Evolutionary conservation across 2,113 vertebrate species (phyloP), one percentile per base, ranked within the genome.

Genomic region (Microtus ochrogaster): DNA sequence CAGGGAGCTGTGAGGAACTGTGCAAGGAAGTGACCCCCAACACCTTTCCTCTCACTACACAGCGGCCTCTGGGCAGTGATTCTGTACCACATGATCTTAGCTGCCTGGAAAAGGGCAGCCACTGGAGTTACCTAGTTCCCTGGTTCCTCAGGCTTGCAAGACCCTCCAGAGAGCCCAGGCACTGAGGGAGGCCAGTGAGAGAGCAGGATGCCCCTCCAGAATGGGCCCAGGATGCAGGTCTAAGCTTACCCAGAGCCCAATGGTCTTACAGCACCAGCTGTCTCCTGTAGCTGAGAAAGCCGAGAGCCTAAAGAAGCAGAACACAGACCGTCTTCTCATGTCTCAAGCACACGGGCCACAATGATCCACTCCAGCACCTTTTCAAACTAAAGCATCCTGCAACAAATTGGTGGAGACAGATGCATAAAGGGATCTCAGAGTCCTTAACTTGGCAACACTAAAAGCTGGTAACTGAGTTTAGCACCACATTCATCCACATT

Each of bases 311-410:
- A 66, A 77, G 36, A 17, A 41, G 21, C 90, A 74, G 83, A 47
- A 44, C 68, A 49, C 7, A 19, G 33, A 36, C 66, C 21, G 65
- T 30, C 72, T 77, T 70, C 63, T 58, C 39, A 92, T 76, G 33
- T 17, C 44, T 82, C 55, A 90, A 44, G 41, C 52, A 13, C 13
- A 2, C 24, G 5, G 65, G 36, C 0, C 68, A 49, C 47, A 47
- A 13, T 17, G 24, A 39, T 41, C 47, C 26, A 61, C 70, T 79
- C 65, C 65, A 52, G 74, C 33, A 74, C 24, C 52, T 39, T 92
- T 94, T 92, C 85, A 72, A 90, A 83, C 74, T 86, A 76, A 92
- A 92, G 79, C 14, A 92, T 49, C 30, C 65, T 84, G 84, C 33
- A 9, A 44, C 81, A 73, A 36, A 49, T 33, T 12, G 19, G 19